Conservation (phyloP, 2,888 invertebrate genomes). For the Leucophora obtusa region DNA sequence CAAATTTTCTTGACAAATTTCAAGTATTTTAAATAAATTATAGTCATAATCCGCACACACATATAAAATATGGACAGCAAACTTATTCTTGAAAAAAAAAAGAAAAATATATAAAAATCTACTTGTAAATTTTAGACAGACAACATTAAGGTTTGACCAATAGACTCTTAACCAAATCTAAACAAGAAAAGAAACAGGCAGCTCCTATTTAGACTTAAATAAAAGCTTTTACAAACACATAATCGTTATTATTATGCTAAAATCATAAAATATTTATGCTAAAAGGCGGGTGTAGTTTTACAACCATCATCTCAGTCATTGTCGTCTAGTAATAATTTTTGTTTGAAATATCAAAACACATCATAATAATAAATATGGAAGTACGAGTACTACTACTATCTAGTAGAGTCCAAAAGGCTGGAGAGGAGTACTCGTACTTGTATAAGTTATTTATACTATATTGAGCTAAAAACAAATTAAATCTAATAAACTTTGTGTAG, state of each 20-base stretch:
- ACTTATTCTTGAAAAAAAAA: not conserved
- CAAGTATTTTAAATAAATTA: conserved; percentile 51
- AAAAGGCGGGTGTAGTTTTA: conserved; percentile 60
- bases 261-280: conserved; percentile 32
- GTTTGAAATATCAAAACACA: conserved; percentile 14
- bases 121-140: conserved; percentile 27
- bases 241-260: conserved; percentile 23
- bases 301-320: conserved; percentile 24
- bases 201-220: not conserved
- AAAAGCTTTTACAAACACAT: not conserved
- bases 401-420: not conserved
- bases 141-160: conserved; percentile 52
- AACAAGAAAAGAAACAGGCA: not conserved
- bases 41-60: conserved; percentile 26
- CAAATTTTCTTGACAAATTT: conserved; percentile 59
- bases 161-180: conserved; percentile 16
- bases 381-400: too few species aligned
- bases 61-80: not conserved
- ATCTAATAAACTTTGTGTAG: conserved; percentile 47
- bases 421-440: not conserved
- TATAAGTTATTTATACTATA: too few species aligned
- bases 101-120: not conserved
- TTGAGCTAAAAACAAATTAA: conserved; percentile 54
- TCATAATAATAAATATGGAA: conserved; percentile 30
- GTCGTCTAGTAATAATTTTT: not conserved